Conservation (phyloP, 37 sponge, comb jelly and placozoan species). For the Ianthella basta region DNA sequence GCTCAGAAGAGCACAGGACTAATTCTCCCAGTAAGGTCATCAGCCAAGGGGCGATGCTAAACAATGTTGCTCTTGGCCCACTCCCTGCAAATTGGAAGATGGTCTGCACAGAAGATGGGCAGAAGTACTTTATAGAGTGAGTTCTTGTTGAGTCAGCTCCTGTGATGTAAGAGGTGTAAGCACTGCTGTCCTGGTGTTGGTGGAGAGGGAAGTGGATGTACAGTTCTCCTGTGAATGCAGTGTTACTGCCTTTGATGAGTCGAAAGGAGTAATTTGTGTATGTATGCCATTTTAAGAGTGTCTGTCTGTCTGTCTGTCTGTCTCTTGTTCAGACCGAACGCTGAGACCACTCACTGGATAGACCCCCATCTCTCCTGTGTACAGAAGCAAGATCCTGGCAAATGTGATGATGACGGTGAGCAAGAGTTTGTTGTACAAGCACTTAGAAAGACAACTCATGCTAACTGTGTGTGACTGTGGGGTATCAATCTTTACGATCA, state of each 20-base stretch:
- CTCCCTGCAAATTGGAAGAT: conserved; percentile 94
- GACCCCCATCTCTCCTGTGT: conserved; percentile 81
- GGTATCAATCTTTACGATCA: too few relatives aligned
- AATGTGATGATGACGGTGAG: conserved; percentile 84
- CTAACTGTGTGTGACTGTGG: not conserved
- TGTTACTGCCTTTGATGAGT: too few relatives aligned
- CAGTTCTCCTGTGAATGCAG: too few relatives aligned
- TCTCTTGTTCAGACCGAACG: conserved; percentile 75
- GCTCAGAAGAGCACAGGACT: too few relatives aligned
- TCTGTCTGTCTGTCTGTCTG: too few relatives aligned
- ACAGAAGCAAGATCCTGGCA: conserved; percentile 64
- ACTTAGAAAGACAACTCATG: not conserved
- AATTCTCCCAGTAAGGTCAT: too few relatives aligned
- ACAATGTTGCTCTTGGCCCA: conserved; percentile 87
- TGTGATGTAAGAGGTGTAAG: not conserved
- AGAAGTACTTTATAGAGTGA: conserved; percentile 97
- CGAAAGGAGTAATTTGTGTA: too few relatives aligned
- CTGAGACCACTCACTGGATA: conserved; percentile 90
- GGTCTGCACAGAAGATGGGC: conserved; percentile 87
- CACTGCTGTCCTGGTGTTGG: too few relatives aligned
- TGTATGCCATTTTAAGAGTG: too few relatives aligned
- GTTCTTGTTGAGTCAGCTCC: conserved; percentile 1
- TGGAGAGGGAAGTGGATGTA: too few relatives aligned
- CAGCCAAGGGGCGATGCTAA: too few relatives aligned
- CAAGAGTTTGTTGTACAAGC: not conserved